Evolutionary conservation across 1,140 invertebrate genomes (phyloP), one percentile per base, ranked within the genome.

Genomic region (Bicyclus anynana): DNA sequence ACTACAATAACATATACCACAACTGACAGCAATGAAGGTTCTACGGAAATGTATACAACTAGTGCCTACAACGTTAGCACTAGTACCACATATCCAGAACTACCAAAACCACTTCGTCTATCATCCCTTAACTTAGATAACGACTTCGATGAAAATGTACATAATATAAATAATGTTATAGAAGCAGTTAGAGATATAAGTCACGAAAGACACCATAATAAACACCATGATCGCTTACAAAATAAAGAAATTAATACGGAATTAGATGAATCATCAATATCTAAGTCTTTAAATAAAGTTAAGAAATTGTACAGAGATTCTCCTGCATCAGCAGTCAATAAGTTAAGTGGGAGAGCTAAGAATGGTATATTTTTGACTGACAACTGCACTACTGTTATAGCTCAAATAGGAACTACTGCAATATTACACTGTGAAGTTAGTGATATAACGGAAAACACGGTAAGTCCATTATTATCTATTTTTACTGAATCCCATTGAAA

Each of bases 341-440:
- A 84, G 53, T 74, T 88, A 77, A 77, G 74, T 77, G 75, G 64
- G 37, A 88, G 87, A 68, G 59, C 61, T 46, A 87, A 85, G 65
- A 69, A 56, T 61, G 83, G 86, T 69, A 90, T 91, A 73, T 92
- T 92, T 83, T 87, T 91, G 57, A 92, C 91, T 63, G 87, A 90
- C 38, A 92, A 92, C 73, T 91, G 91, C 77, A 92, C 91, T 26
- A 89, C 90, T 58, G 89, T 92, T 63, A 85, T 91, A 72, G 91
- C 91, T 29, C 91, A 92, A 73, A 91, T 91, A 61, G 90, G 91
- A 29, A 91, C 91, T 6, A 92, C 91, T 35, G 91, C 91, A 40
- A 85, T 91, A 58, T 74, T 92, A 26, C 91, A 91, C 62, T 92
- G 91, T 74, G 90, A 91, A 88, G 91, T 92, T 62, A 89, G 89